Percentiles rank a stretch among this genome's conserved stretches.
Evolutionary conservation across 2,888 invertebrate genomes (phyloP).

Genomic region (Vanessa cardui): DNA sequence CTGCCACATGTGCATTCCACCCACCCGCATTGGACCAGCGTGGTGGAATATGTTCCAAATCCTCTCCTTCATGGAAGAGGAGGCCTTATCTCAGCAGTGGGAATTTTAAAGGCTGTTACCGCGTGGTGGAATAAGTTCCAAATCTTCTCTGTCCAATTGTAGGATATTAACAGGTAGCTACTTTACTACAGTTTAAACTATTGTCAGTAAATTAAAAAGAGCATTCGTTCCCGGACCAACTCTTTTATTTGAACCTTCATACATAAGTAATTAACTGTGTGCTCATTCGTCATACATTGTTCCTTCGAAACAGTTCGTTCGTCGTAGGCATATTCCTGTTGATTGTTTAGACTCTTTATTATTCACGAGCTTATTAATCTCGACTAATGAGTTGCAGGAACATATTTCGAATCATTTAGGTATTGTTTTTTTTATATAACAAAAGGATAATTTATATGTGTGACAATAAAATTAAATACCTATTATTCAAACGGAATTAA

Average conservation of each 20-base stretch:
- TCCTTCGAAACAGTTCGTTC: constrained; percentile 22
- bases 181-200: constrained; percentile 29
- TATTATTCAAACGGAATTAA: too few species aligned
- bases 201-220: constrained; percentile 41
- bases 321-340: not conserved
- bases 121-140: too few species aligned
- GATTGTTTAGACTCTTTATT: constrained; percentile 2
- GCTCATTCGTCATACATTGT: constrained; percentile 38
- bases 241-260: constrained; percentile 43
- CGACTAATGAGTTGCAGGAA: not conserved
- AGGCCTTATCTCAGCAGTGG: too few species aligned
- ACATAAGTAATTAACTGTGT: constrained; percentile 43
- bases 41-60: too few species aligned
- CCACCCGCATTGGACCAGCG: too few species aligned
- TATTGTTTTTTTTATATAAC: too few species aligned
- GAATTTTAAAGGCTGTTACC: too few species aligned
- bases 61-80: too few species aligned
- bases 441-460: not conserved
- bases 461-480: not conserved
- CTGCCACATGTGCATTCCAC: too few species aligned
- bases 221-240: constrained; percentile 40
- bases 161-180: too few species aligned
- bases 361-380: not conserved
- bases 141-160: too few species aligned
- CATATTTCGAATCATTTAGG: not conserved